Base-by-base conservation (phyloP, 1,140 invertebrate species). In the Trypoxylus dichotomus region DNA sequence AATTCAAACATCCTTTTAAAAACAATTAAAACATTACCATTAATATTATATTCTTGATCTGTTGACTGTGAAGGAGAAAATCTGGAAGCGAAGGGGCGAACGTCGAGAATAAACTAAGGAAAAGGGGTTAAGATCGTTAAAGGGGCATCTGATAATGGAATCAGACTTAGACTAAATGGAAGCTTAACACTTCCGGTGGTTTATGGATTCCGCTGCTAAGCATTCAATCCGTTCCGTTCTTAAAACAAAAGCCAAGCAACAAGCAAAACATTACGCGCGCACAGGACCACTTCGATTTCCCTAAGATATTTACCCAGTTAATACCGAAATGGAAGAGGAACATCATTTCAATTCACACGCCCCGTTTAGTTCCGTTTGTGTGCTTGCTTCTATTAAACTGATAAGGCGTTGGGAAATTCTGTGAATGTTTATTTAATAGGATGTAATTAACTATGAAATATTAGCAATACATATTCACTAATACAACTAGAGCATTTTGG, bases 161-260 rank as follows among this genome's bases (percentile, higher is more conserved):
- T 83, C 81, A 83, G 82, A 83, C 80, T 83, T 81, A 83, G 79
- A 82, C 80, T 82, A 83, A 83, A 83, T 83, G 82, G 82, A 80
- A 80, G 81, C 82, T 83, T 83, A 83, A 82, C 82, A 83, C 81
- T 83, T 83, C 78, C 80, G 76, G 82, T 77, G 82, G 82, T 83
- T 83, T 82, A 79, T 80, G 82, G 82, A 83, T 83, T 83, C 80
- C 60, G 81, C 81, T 82, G 81, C 81, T 83, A 82, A 83, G 79
- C 81, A 80, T 77, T 81, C 80, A 79, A 81, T 82, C 82, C 82
- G 82, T 82, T 82, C 81, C 82, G 81, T 83, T 83, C 80, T 80
- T 80, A 82, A 82, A 82, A 82, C 79, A 83, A 68, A 68, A 68
- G 60, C 60, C 60, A 68, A 68, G 60, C 60, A 68, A 68, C 60